phyloP scores from a whole-genome alignment of 2,888 invertebrate genomes.

The Octodonta nipae region DNA sequence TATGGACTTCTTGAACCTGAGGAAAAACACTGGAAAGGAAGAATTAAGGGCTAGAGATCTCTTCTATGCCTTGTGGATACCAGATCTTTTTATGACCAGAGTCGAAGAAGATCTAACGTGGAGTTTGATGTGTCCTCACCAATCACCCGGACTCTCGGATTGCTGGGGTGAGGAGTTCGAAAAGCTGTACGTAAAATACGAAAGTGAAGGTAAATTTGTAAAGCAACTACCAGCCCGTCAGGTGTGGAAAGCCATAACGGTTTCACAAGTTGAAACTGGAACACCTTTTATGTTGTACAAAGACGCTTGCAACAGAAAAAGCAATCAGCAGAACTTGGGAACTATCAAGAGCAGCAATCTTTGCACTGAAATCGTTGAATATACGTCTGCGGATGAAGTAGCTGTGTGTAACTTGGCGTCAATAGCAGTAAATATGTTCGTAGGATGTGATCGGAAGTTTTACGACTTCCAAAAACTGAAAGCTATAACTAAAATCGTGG shows the following conservation, averaged over 20 bases:
- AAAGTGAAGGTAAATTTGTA: conserved; percentile 55
- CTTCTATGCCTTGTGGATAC: conserved; percentile 95
- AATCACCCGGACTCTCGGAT: conserved; percentile 79
- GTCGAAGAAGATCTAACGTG: conserved; percentile 73
- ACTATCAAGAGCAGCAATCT: conserved; percentile 96
- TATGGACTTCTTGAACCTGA: conserved; percentile 86
- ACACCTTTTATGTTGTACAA: conserved; percentile 95
- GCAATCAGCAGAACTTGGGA: conserved; percentile 94
- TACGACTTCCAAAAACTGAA: conserved; percentile 82
- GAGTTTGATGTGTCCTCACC: conserved; percentile 95
- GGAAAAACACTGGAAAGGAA: conserved; percentile 80
- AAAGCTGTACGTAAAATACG: conserved; percentile 72
- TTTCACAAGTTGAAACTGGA: conserved; percentile 93
- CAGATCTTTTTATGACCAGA: conserved; percentile 94
- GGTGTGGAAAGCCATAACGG: conserved; percentile 87
- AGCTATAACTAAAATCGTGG: conserved; percentile 74
- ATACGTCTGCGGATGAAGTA: conserved; percentile 80
- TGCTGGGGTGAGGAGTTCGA: conserved; percentile 95
- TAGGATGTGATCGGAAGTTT: conserved; percentile 55
- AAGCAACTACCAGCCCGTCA: conserved; percentile 63
- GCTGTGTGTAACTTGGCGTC: conserved; percentile 98
- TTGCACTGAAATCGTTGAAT: conserved; percentile 96
- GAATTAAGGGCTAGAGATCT: conserved; percentile 87
- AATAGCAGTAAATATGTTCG: conserved; percentile 90
- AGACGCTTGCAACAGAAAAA: conserved; percentile 92